Conservation (phyloP, 2,888 invertebrate species). For the Lordiphosa andalusiaca region DNA sequence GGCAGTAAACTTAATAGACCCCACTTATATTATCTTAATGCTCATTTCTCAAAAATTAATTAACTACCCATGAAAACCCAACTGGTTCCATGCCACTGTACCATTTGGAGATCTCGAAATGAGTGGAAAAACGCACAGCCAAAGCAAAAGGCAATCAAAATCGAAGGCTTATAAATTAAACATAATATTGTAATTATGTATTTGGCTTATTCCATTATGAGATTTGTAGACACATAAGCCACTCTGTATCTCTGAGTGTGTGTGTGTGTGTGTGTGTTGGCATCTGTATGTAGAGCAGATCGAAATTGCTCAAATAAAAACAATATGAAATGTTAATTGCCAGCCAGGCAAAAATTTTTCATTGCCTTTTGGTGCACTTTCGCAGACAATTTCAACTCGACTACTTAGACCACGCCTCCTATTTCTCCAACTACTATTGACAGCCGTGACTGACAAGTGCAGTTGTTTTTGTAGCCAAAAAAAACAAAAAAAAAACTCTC, state of each 20-base stretch:
- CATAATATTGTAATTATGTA: conserved; percentile 38
- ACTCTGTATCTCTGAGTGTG: neutral
- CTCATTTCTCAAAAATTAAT: too few species aligned
- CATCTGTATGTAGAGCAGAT: conserved; percentile 30
- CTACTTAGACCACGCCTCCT: conserved; percentile 10
- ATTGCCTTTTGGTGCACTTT: conserved; percentile 22
- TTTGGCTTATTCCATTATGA: conserved; percentile 12
- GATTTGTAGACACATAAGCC: neutral
- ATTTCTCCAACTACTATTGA: conserved; percentile 52
- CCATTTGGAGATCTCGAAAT: conserved; percentile 27
- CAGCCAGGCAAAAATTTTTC: conserved; percentile 17
- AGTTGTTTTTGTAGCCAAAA: conserved; percentile 30
- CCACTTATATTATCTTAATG: too few species aligned
- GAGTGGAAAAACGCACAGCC: conserved; percentile 43
- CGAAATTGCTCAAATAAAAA: conserved; percentile 19
- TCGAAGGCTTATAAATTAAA: conserved; percentile 50
- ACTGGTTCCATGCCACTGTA: too few species aligned
- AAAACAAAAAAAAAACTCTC: conserved; percentile 66
- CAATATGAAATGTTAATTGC: conserved; percentile 35
- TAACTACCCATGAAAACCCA: too few species aligned
- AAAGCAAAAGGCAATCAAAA: conserved; percentile 36
- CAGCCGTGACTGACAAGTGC: conserved; percentile 65
- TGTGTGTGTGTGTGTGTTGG: conserved; percentile 5
- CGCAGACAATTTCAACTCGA: conserved; percentile 5
- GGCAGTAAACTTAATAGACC: too few species aligned